Evolutionary conservation across 1,140 invertebrate genomes (phyloP).

Genomic region (Lepidurus couesii): DNA sequence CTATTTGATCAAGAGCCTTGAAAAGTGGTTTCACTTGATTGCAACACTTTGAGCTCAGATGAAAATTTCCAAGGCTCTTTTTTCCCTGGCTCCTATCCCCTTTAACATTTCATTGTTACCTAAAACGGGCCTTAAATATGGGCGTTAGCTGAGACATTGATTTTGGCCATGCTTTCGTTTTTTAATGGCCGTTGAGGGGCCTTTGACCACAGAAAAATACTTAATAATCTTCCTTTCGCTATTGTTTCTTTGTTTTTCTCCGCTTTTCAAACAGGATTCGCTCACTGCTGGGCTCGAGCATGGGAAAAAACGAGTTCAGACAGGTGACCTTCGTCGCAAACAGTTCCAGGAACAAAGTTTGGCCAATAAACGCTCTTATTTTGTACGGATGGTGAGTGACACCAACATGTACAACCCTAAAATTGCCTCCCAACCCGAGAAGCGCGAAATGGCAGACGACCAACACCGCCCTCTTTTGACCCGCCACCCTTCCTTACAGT

Average conservation of each 20-base stretch:
- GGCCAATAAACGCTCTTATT: conserved; percentile 49
- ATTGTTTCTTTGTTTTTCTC: no score
- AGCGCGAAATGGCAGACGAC: background rate
- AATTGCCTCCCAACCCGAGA: conserved; percentile 37
- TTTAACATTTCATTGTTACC: no score
- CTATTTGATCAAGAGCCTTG: background rate
- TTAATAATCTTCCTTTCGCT: no score
- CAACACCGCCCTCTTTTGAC: background rate
- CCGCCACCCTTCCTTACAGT: background rate
- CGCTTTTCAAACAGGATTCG: background rate
- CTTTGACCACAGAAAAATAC: no score
- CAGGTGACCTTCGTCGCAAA: background rate
- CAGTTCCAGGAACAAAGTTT: conserved; percentile 38
- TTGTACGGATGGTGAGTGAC: conserved; percentile 56
- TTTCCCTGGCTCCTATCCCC: background rate
- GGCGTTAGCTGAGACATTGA: no score
- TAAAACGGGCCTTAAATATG: no score
- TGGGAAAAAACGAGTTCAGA: background rate
- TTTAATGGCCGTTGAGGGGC: no score
- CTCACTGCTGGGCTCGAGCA: background rate
- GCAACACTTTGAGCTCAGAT: background rate
- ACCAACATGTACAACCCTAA: conserved; percentile 55
- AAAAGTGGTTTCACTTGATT: background rate
- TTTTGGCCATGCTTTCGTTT: no score
- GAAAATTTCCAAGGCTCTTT: background rate